Percentiles rank a stretch among this genome's conserved stretches.
phyloP scores from a whole-genome alignment of 2,113 vertebrate species.

The Megaptera novaeangliae region DNA sequence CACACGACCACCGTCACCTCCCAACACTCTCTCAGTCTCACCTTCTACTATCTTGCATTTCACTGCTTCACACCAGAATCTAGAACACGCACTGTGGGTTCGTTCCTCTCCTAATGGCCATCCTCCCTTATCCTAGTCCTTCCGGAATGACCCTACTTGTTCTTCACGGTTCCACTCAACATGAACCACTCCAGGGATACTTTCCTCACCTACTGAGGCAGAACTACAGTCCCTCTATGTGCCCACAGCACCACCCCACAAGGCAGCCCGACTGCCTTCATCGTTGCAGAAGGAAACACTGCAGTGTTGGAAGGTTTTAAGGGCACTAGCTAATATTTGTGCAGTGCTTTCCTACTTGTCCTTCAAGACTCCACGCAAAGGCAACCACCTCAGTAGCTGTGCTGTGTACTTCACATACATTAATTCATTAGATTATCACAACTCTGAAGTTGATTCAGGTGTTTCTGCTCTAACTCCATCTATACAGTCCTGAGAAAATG shows the following conservation, averaged over 20 bases:
- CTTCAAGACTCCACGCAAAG: background rate
- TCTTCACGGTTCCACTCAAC: background rate
- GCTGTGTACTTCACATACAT: background rate
- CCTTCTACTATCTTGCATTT: background rate
- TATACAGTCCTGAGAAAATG: background rate
- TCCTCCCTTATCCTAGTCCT: background rate
- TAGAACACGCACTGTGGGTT: rapidly evolving
- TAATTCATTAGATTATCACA: background rate
- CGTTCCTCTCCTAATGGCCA: background rate
- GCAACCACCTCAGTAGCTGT: background rate
- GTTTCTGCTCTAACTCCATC: background rate
- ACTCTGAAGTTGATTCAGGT: background rate
- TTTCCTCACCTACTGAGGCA: background rate
- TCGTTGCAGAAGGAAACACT: rapidly evolving
- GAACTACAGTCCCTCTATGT: background rate
- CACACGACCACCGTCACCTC: background rate
- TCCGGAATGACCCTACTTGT: background rate
- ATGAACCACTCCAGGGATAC: background rate
- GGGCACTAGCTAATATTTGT: background rate
- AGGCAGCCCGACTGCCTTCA: background rate
- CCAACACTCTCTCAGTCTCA: background rate
- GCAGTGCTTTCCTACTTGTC: background rate
- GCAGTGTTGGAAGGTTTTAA: background rate
- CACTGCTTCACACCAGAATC: background rate
- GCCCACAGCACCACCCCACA: background rate